Evolutionary conservation across 2,797 vertebrate genomes (phyloP), one percentile per base, ranked within the genome.

Genomic region (Danio tinwini): DNA sequence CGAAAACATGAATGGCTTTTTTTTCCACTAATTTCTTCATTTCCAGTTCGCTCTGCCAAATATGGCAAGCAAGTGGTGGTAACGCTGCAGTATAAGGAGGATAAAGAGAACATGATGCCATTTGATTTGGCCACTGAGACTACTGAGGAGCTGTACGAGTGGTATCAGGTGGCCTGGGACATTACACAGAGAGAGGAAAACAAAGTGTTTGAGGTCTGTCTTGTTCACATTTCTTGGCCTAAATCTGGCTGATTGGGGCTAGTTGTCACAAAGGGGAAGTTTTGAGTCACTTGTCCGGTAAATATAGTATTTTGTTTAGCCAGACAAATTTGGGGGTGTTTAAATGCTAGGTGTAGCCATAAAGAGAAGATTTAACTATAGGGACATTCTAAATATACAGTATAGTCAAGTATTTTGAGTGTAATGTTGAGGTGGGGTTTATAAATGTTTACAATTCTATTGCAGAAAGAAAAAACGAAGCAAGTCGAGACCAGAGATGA

Each of bases 121-220:
- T 94, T 97, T 45, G 96, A 99, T 87, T 93, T 99, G 85, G 93
- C 97, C 5, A 93, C 96, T 0, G 93, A 93, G 71, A 93, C 92
- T 13, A 93, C 98, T 85, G 97, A 97, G 84, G 97, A 98, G 76
- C 89, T 97, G 59, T 98, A 94, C 3, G 93, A 96, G 19, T 99
- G 98, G 98, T 97, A 95, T 86, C 91, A 97, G 88, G 94, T 95
- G 81, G 93, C 95, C 55, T 95, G 96, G 88, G 91, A 96, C 88
- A 96, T 97, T 83, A 95, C 94, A 0, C 95, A 96, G 93, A 95
- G 94, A 87, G 93, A 93, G 90, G 92, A 95, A 90, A 82, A 87
- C 89, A 81, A 93, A 88, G 85, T 92, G 94, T 95, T 93, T 93
- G 90, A 92, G 91, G 93, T 85, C 40, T 29, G 69, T 53, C 16